These are phyloP conservation scores for Dicycla oo DNA, from an alignment of 2,888 invertebrate species.

Conservation along the genomic window DNA sequence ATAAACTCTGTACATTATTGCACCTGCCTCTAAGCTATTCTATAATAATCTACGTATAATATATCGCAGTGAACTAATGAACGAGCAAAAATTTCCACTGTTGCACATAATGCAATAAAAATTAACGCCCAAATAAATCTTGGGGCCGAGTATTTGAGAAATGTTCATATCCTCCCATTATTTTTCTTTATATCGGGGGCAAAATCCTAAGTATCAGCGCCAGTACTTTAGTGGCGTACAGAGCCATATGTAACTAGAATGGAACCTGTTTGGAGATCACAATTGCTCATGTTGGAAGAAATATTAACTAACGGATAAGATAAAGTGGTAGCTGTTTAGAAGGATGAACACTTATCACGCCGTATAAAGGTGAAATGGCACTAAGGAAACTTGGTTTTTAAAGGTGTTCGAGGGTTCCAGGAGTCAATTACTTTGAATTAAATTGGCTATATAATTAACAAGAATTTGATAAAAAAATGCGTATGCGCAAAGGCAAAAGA, in stretches of 20 bases:
- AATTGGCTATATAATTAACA: too few relatives aligned
- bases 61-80: constrained; percentile 39
- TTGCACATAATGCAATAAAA: constrained; percentile 54
- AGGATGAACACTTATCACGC: neutral
- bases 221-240: constrained; percentile 23
- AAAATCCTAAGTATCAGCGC: constrained; percentile 38
- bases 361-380: neutral
- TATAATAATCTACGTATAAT: too few relatives aligned
- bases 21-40: constrained; percentile 52
- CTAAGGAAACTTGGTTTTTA: neutral
- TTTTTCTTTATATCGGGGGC: constrained; percentile 46
- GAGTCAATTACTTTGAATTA: neutral
- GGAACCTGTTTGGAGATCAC: constrained; percentile 43
- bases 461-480: too few relatives aligned
- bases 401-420: too few relatives aligned
- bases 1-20: constrained; percentile 58
- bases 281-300: constrained; percentile 36
- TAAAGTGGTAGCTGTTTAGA: neutral
- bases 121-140: constrained; percentile 58
- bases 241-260: constrained; percentile 33
- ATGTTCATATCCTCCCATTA: constrained; percentile 49
- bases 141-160: constrained; percentile 40
- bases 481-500: too few relatives aligned
- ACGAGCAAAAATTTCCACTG: constrained; percentile 35
- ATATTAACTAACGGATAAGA: neutral